Percentiles rank a stretch among this genome's conserved stretches.
phyloP scores from a whole-genome alignment of 2,797 vertebrate species.

The Pyrocephalus nanus region DNA sequence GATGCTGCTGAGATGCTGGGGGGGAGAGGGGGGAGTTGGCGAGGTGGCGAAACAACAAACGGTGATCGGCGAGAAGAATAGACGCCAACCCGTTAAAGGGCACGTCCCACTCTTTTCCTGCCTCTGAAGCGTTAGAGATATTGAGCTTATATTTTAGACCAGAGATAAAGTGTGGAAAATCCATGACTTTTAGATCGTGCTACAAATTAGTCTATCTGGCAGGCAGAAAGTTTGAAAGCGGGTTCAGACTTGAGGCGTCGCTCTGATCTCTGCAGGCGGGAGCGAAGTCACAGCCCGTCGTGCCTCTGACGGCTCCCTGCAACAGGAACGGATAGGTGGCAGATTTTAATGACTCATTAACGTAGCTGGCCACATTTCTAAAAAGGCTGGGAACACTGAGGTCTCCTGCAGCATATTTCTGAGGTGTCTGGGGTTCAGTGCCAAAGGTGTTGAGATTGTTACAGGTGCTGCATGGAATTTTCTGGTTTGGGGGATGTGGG shows the following conservation, averaged over 20 bases:
- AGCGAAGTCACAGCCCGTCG: background rate
- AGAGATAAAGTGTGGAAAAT: background rate
- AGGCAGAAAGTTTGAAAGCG: background rate
- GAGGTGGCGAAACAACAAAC: fast-evolving
- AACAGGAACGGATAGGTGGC: background rate
- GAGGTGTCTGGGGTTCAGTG: background rate
- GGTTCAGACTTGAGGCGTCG: fast-evolving
- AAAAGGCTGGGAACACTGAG: background rate
- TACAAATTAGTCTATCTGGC: background rate
- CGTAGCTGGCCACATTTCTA: background rate
- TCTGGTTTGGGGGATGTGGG: background rate
- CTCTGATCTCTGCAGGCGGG: background rate
- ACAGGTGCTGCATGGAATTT: background rate
- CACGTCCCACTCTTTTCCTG: background rate
- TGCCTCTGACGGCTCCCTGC: background rate
- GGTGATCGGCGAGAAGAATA: fast-evolving
- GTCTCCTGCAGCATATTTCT: background rate
- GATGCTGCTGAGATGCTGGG: background rate
- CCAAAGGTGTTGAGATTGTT: background rate
- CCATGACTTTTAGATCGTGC: background rate
- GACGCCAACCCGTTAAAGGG: background rate
- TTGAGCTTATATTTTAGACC: background rate
- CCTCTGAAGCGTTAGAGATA: background rate
- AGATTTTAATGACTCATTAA: background rate
- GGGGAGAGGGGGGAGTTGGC: background rate